Evolutionary conservation across 2,888 invertebrate species (phyloP).

Genomic region (Odontomyia ornata): DNA sequence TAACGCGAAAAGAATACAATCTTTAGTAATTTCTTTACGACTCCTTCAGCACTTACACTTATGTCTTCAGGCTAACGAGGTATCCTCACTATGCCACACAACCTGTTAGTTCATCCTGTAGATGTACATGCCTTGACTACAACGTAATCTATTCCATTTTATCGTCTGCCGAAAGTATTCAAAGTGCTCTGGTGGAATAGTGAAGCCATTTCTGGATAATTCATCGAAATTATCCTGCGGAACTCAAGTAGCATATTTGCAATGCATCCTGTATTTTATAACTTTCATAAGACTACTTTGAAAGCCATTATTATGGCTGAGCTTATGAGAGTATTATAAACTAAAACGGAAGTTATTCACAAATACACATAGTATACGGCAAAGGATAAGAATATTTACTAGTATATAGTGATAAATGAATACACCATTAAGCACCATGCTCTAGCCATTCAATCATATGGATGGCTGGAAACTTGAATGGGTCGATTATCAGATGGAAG

Average conservation of each 20-base stretch:
- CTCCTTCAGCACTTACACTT: not conserved
- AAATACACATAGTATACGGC: not conserved
- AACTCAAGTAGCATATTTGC: slow-evolving; percentile 30
- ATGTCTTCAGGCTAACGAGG: not conserved
- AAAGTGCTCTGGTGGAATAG: not conserved
- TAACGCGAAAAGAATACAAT: not conserved
- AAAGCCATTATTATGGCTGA: slow-evolving; percentile 19
- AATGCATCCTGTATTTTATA: slow-evolving; percentile 40
- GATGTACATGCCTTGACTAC: not conserved
- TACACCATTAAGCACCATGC: too few relatives aligned
- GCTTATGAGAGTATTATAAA: slow-evolving; percentile 12
- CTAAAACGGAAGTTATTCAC: slow-evolving; percentile 19
- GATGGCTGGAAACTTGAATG: too few relatives aligned
- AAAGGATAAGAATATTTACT: slow-evolving; percentile 20
- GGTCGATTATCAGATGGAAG: too few relatives aligned
- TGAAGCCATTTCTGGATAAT: slow-evolving; percentile 27
- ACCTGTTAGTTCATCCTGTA: not conserved
- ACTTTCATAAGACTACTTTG: slow-evolving; percentile 20
- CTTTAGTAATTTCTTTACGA: not conserved
- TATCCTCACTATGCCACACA: not conserved
- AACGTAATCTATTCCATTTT: too few relatives aligned
- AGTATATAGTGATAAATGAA: slow-evolving; percentile 1
- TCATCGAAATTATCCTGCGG: slow-evolving; percentile 17
- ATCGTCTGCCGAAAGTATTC: slow-evolving; percentile 1
- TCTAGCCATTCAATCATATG: too few relatives aligned